These are phyloP conservation scores for Caenorhabditis wallacei DNA, from an alignment of 2,888 invertebrate species.

Conservation along the genomic window DNA sequence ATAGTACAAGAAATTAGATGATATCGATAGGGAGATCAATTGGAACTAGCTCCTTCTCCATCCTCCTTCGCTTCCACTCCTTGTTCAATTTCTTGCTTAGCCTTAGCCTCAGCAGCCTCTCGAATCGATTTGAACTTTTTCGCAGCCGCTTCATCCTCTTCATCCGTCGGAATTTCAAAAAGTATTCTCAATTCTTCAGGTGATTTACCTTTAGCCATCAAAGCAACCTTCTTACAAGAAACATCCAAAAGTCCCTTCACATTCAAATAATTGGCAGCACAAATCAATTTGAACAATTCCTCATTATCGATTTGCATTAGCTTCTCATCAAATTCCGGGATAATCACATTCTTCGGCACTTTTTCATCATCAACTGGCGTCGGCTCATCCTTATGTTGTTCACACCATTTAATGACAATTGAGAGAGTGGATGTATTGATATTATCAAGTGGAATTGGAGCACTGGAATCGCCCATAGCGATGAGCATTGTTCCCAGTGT, in stretches of 20 bases:
- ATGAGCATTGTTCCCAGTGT: too few relatives aligned
- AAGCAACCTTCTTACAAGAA: not conserved
- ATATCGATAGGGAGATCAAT: too few relatives aligned
- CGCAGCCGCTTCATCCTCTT: not conserved
- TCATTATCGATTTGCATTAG: not conserved
- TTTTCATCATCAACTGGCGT: not conserved
- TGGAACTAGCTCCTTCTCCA: too few relatives aligned
- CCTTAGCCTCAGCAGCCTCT: too few relatives aligned
- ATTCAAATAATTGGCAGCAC: slow-evolving; percentile 4
- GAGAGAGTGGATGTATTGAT: not conserved
- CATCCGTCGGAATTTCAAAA: not conserved
- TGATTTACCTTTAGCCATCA: not conserved
- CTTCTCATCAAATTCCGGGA: not conserved
- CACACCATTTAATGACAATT: slow-evolving; percentile 14
- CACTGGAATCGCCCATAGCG: too few relatives aligned
- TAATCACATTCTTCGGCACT: not conserved
- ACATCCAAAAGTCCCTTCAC: not conserved
- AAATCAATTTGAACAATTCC: not conserved
- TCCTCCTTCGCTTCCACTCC: too few relatives aligned
- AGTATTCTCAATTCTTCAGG: not conserved
- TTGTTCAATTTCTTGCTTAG: too few relatives aligned
- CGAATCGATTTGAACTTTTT: not conserved
- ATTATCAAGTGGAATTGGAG: not conserved
- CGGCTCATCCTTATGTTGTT: slow-evolving; percentile 9
- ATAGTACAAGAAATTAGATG: too few relatives aligned